These are phyloP conservation scores for Rousettus madagascariensis DNA, from an alignment of 2,797 vertebrate species.

Conservation along the genomic window DNA sequence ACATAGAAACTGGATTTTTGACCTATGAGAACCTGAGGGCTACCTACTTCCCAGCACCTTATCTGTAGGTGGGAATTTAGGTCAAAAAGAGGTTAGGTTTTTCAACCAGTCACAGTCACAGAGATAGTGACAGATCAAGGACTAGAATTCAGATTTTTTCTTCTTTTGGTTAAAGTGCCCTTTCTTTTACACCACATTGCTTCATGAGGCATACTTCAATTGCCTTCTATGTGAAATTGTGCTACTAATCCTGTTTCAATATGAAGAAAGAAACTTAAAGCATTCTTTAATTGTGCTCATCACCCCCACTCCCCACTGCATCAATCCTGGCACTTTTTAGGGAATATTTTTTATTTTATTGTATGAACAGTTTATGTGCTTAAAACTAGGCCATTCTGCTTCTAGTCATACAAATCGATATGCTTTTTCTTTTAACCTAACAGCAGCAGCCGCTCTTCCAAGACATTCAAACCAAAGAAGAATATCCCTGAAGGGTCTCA, in stretches of 20 bases:
- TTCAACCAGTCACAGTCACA: background rate
- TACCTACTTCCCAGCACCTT: background rate
- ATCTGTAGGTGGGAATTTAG: constrained; percentile 33
- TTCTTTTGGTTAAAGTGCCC: background rate
- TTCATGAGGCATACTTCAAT: background rate
- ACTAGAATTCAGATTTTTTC: background rate
- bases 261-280: background rate
- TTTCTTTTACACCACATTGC: background rate
- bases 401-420: constrained; percentile 18
- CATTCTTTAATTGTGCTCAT: background rate
- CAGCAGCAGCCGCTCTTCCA: constrained; percentile 94
- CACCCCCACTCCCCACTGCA: background rate
- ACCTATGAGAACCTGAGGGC: background rate
- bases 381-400: constrained; percentile 3
- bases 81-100: background rate
- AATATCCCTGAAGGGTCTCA: constrained; percentile 98
- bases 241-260: background rate
- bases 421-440: constrained; percentile 43
- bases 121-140: background rate
- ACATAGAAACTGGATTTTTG: background rate
- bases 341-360: background rate
- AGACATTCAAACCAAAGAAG: constrained; percentile 98
- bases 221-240: background rate
- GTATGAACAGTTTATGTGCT: background rate
- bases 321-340: constrained; percentile 26